Base-by-base conservation (phyloP, 2,888 invertebrate genomes). In the Lasioglossum lativentre region DNA sequence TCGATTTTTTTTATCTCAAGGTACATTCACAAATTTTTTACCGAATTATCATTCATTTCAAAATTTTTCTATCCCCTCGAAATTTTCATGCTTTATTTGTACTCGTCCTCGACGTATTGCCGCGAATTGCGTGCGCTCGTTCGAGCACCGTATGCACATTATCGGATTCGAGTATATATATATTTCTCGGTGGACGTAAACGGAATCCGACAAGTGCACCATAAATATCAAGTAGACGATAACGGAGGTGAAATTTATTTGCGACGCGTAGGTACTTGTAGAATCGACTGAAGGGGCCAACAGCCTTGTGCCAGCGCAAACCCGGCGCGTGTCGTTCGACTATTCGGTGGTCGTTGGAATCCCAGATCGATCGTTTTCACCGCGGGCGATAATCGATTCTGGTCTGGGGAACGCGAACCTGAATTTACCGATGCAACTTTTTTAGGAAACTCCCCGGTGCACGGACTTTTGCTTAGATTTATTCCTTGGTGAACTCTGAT, bases 151-250 rank as follows among this genome's bases (percentile, higher is more conserved):
- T 27, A 30, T n/a, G n/a, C n/a, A n/a, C n/a, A 73, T 73, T 73
- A 45, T 77, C 81, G 30, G 38, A 14, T 45, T 34, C 34, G 34
- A 56, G 40, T 66, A 34, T 72, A 34, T 34, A 34, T 34, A 73
- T 68, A 59, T 81, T 59, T 73, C 73, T 70, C 76, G 45, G 19
- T 6, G 75, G 59, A 75, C 70, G 63, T 34, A 75, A 83, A 80
- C 63, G 56, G 68, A 75, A 83, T 80, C 52, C 52, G 83, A 82
- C 82, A 81, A 83, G 76, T 82, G 82, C 76, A 45, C 56, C 82
- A 47, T 81, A 81, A 83, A 81, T 83, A 81, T 68, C 82, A 27
- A 38, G 34, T 19, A 16, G 59, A 23, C 72, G 72, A 73, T 76
- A 73, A 52, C 38, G 56, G n/a, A 40, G 68, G n/a, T n/a, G 30